Evolutionary conservation across 2,113 vertebrate genomes (phyloP).

Genomic region (Mustela nigripes): DNA sequence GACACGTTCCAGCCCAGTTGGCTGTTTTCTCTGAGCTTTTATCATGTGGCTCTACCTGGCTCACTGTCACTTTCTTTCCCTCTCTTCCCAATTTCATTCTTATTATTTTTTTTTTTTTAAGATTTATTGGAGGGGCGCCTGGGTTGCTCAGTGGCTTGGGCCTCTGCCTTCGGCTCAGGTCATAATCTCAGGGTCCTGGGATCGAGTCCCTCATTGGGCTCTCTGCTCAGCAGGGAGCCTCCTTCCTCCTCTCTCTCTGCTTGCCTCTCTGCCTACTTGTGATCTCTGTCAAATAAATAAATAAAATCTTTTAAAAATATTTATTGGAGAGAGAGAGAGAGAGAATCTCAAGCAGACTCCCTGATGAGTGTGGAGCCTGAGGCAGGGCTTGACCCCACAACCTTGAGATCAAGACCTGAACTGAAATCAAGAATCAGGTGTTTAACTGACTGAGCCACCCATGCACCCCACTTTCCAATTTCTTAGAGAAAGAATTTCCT

Average conservation of each 20-base stretch:
- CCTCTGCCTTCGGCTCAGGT: too few relatives aligned
- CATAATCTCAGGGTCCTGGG: too few relatives aligned
- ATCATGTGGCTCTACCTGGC: neutral
- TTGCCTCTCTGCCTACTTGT: too few relatives aligned
- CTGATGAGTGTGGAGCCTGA: neutral
- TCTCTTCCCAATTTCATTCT: neutral
- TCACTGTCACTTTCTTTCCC: neutral
- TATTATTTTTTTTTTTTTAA: neutral
- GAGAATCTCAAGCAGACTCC: neutral
- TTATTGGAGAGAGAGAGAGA: neutral
- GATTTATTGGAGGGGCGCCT: neutral
- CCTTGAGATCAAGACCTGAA: neutral
- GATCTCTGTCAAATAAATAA: too few relatives aligned
- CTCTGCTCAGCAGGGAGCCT: too few relatives aligned
- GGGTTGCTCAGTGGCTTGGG: too few relatives aligned
- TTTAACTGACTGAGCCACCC: neutral
- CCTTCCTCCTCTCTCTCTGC: too few relatives aligned
- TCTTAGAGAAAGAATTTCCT: neutral
- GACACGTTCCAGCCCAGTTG: neutral
- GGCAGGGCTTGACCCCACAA: neutral
- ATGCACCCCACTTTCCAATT: neutral
- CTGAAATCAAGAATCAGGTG: neutral
- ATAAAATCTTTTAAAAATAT: neutral
- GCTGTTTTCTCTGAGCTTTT: neutral
- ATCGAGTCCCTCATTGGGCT: too few relatives aligned